Evolutionary conservation across 2,797 vertebrate genomes (phyloP).

Genomic region (Hydrolagus colliei): DNA sequence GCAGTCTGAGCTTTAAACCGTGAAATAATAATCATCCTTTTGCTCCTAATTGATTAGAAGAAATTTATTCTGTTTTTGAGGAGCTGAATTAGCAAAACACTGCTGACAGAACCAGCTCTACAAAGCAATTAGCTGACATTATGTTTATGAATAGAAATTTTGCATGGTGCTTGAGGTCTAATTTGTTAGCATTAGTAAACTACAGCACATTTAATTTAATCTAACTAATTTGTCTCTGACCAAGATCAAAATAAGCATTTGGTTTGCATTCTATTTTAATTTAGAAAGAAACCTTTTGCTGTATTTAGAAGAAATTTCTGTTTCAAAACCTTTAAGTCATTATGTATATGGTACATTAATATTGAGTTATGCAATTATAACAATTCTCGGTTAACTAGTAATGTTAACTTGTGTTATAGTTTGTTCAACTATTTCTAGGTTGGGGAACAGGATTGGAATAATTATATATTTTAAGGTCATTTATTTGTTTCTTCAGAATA

Average conservation of each 20-base stretch:
- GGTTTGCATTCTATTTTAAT: slow-evolving; percentile 18
- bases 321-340: background rate
- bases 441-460: background rate
- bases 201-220: slow-evolving; percentile 54
- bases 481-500: background rate
- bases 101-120: slow-evolving; percentile 38
- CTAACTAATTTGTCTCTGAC: slow-evolving; percentile 47
- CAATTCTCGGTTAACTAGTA: background rate
- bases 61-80: slow-evolving; percentile 45
- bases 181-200: slow-evolving; percentile 59
- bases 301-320: background rate
- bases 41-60: slow-evolving; percentile 47
- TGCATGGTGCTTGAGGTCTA: slow-evolving; percentile 46
- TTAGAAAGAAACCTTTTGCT: background rate
- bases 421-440: background rate
- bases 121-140: slow-evolving; percentile 45
- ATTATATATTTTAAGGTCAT: background rate
- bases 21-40: slow-evolving; percentile 36
- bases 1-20: slow-evolving; percentile 40
- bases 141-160: slow-evolving; percentile 41
- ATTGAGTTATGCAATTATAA: background rate
- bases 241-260: slow-evolving; percentile 48
- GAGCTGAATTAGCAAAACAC: slow-evolving; percentile 47
- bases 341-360: background rate
- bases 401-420: background rate